Conservation (phyloP, 1,140 invertebrate species). For the Saxidomus purpurata region DNA sequence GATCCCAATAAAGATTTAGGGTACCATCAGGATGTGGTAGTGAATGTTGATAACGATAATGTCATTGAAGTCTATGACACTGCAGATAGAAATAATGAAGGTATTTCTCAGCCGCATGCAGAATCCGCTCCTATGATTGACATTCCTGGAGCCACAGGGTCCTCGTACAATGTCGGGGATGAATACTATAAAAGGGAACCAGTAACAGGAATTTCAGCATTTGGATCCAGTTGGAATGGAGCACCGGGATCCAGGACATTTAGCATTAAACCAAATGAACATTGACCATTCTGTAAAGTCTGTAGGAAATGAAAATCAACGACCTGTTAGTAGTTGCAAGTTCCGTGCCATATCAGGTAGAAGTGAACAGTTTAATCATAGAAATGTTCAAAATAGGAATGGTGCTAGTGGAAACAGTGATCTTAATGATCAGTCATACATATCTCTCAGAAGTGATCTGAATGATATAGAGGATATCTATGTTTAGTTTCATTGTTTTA, state of each 20-base stretch:
- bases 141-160: background rate
- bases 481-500: too few relatives aligned
- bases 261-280: background rate
- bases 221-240: background rate
- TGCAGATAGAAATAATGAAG: background rate
- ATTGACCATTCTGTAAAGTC: too few relatives aligned
- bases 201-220: background rate
- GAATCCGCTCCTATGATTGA: too few relatives aligned
- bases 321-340: background rate
- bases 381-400: background rate
- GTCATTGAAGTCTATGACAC: constrained; percentile 23
- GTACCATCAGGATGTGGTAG: constrained; percentile 5
- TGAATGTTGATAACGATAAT: constrained; percentile 49
- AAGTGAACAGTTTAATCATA: background rate
- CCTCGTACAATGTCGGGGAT: background rate
- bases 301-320: background rate
- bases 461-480: background rate
- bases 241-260: background rate
- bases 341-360: background rate
- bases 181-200: background rate
- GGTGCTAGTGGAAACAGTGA: background rate
- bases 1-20: background rate
- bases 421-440: background rate
- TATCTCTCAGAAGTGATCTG: constrained; percentile 13
- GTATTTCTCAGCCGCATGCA: background rate